These are phyloP conservation scores for Macrotis lagotis DNA, from an alignment of 2,113 vertebrate species.

Conservation along the genomic window DNA sequence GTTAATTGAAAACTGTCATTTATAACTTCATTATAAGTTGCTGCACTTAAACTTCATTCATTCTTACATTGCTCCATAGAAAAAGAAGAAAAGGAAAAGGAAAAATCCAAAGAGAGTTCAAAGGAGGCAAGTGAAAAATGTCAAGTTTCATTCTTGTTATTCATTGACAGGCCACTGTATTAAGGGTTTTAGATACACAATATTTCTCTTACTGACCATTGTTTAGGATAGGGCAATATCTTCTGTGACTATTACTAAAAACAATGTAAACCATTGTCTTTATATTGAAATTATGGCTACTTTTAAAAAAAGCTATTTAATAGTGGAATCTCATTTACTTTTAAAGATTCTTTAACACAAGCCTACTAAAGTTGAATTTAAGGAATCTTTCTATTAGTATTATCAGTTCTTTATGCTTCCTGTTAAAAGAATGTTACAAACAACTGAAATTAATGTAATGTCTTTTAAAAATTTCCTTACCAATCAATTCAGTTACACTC, in stretches of 20 bases:
- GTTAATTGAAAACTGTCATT: slow-evolving; percentile 6
- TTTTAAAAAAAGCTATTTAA: slow-evolving; percentile 45
- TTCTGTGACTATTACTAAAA: slow-evolving; percentile 33
- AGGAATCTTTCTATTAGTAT: neutral
- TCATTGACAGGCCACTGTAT: slow-evolving; percentile 53
- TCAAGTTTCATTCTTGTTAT: slow-evolving; percentile 58
- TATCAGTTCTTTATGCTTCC: slow-evolving; percentile 6
- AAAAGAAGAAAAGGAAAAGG: slow-evolving; percentile 83
- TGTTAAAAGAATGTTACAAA: slow-evolving; percentile 32
- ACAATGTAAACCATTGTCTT: neutral
- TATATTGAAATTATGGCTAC: neutral
- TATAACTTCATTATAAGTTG: neutral
- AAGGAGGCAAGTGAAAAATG: slow-evolving; percentile 84
- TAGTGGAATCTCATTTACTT: slow-evolving; percentile 9
- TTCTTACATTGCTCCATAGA: slow-evolving; percentile 82
- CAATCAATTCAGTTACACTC: neutral
- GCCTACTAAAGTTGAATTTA: slow-evolving; percentile 16
- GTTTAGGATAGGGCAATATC: neutral
- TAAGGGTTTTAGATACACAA: slow-evolving; percentile 16
- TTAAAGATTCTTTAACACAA: slow-evolving; percentile 5
- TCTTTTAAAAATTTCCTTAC: neutral
- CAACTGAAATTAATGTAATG: neutral
- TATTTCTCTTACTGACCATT: neutral
- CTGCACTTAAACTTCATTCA: slow-evolving; percentile 41
- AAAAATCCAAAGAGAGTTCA: slow-evolving; percentile 76